Evolutionary conservation across 2,113 vertebrate genomes (phyloP).

Genomic region (Macroglossus sobrinus): DNA sequence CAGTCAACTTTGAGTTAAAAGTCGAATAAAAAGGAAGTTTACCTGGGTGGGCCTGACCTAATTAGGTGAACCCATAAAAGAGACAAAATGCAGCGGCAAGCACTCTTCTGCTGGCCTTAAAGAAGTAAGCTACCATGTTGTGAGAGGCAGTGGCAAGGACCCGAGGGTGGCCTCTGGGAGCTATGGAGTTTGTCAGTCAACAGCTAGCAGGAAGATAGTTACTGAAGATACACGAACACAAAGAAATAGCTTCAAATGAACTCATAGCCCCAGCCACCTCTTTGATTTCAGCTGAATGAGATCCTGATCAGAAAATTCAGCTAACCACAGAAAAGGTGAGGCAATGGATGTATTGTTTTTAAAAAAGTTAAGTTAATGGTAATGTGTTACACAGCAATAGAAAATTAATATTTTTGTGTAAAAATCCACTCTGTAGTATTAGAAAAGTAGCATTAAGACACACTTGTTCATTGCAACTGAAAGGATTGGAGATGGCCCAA

Average conservation of each 20-base stretch:
- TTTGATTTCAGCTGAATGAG: neutral
- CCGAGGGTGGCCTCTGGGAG: no score
- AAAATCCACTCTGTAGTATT: neutral
- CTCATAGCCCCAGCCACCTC: neutral
- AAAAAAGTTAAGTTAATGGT: neutral
- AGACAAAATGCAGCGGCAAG: neutral
- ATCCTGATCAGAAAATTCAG: neutral
- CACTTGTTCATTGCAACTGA: neutral
- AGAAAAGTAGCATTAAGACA: neutral
- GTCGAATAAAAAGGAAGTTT: neutral
- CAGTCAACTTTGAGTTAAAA: neutral
- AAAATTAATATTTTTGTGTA: neutral
- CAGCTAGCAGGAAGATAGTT: neutral
- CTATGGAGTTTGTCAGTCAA: neutral
- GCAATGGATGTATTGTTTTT: neutral
- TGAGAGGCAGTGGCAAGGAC: neutral
- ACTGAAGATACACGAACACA: neutral
- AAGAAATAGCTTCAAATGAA: neutral
- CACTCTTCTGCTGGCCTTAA: neutral
- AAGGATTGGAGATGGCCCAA: neutral
- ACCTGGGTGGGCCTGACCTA: neutral
- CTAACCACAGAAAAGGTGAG: neutral
- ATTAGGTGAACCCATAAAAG: neutral
- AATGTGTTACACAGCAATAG: neutral
- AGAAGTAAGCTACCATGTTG: neutral